Conservation (phyloP, 2,113 vertebrate genomes). For the Pithys albifrons region DNA sequence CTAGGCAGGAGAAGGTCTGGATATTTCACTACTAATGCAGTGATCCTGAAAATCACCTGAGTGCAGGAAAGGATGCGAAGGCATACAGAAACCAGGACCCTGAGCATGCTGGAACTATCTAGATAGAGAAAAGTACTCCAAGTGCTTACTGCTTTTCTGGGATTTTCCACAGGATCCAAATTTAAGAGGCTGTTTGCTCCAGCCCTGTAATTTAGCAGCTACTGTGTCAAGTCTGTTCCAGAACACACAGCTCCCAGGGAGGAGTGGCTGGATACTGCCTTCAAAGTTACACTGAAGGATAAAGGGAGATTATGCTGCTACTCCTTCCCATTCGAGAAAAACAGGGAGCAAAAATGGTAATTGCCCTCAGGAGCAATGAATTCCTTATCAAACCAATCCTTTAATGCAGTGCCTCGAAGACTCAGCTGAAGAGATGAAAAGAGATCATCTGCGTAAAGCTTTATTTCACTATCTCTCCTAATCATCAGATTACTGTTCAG, state of each 20-base stretch:
- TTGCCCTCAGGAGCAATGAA: constrained; percentile 29
- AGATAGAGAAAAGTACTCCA: not conserved
- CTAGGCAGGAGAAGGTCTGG: not conserved
- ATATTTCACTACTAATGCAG: not conserved
- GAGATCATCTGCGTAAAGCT: constrained; percentile 55
- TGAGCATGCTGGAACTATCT: not conserved
- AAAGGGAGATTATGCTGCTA: constrained; percentile 1
- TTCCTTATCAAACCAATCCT: constrained; percentile 42
- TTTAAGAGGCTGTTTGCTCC: constrained; percentile 32
- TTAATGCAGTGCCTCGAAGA: constrained; percentile 43
- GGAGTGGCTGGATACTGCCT: not conserved
- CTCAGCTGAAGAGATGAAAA: constrained; percentile 61
- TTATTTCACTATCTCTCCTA: constrained; percentile 38
- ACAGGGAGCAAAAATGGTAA: constrained; percentile 35
- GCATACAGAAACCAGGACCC: not conserved
- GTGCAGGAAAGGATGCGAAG: not conserved
- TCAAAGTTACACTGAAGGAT: constrained; percentile 28
- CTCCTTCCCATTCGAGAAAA: constrained; percentile 24
- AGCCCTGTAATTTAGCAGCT: constrained; percentile 60
- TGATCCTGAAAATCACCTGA: not conserved
- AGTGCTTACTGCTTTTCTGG: constrained; percentile 23
- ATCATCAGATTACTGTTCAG: constrained; percentile 59
- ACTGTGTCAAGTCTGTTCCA: constrained; percentile 49
- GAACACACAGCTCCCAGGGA: constrained; percentile 18
- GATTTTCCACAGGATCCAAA: constrained; percentile 57